Base-by-base conservation (phyloP, 2,797 vertebrate species). In the Danio choprae region DNA sequence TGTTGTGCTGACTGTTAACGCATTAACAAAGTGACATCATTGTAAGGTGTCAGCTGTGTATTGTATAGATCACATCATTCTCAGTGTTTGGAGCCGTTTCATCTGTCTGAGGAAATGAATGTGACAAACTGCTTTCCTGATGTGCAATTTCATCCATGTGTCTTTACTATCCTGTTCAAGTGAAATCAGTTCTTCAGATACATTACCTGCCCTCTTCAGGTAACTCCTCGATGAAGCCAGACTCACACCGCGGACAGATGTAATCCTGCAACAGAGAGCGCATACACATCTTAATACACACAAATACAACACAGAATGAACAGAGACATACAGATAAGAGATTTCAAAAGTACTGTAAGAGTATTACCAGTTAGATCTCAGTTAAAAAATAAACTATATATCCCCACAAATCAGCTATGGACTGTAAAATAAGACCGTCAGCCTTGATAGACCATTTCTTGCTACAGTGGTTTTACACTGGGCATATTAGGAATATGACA, bases 191-290 rank as follows among this genome's bases (percentile, higher is more conserved):
- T 56, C 16, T 18, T 29, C 67, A 74, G 40, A 59, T 20, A 71
- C 46, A 71, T 55, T 94, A 98, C 97, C 96, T 96, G 40, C 91
- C 92, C 83, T 97, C 95, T 76, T 96, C 96, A 0, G 95, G 91
- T 71, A 98, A 92, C 80, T 98, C 96, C 83, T 99, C 97, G 18
- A 99, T 98, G 87, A 99, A 99, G 18, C 98, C 97, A 55, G 97
- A 98, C 53, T 98, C 95, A 82, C 98, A 99, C 75, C 92, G 91
- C 1, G 97, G 97, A 90, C 98, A 99, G 67, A 95, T 98, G 80
- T 97, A 98, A 82, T 99, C 97, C 97, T 99, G 70, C 0, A 80
- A 58, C 50, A 50, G 50, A 43, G 51, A 40, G 15, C 12, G n/a
- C 55, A 80, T 51, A 16, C 22, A 3, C 18, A 38, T 56, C 64